Evolutionary conservation across 2,797 vertebrate genomes (phyloP).

Genomic region (Sebastes kiyomatsui): DNA sequence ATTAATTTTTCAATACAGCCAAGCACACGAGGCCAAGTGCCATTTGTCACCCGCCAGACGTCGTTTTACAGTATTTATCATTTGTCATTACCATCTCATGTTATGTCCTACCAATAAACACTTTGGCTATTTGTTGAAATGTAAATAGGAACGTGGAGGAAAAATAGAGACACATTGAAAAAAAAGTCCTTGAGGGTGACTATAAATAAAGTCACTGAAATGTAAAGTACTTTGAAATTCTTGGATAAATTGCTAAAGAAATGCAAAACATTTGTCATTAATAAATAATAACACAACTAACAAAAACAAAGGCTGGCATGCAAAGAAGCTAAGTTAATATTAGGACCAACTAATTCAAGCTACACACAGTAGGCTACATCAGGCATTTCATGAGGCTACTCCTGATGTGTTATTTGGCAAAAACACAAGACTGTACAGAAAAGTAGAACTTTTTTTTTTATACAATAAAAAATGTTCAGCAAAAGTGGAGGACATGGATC

Average conservation of each 20-base stretch:
- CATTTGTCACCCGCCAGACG: conserved; percentile 2
- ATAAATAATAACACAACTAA: conserved; percentile 77
- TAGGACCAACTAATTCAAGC: conserved; percentile 50
- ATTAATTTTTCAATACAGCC: conserved; percentile 47
- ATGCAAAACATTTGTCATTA: conserved; percentile 49
- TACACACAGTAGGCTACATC: conserved; percentile 36
- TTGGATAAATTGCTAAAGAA: conserved; percentile 36
- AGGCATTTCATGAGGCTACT: conserved; percentile 33
- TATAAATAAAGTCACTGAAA: conserved; percentile 45
- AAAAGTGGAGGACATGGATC: conserved; percentile 9
- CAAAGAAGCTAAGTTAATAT: conserved; percentile 62
- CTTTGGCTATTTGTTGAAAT: conserved; percentile 23
- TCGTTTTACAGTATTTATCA: conserved; percentile 8
- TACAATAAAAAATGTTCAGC: conserved; percentile 58
- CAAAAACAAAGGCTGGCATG: conserved; percentile 55
- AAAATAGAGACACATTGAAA: conserved; percentile 12
- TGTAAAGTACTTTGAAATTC: conserved; percentile 64
- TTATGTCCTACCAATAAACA: conserved; percentile 38
- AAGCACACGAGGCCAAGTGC: conserved; percentile 40
- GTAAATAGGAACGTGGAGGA: conserved; percentile 8
- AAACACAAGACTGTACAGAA: conserved; percentile 66
- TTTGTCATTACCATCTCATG: background rate
- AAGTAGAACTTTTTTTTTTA: conserved; percentile 55
- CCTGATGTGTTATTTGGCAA: conserved; percentile 63
- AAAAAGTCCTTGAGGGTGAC: conserved; percentile 25